Evolutionary conservation across 2,888 invertebrate species (phyloP).

Genomic region (Apamea epomidion): DNA sequence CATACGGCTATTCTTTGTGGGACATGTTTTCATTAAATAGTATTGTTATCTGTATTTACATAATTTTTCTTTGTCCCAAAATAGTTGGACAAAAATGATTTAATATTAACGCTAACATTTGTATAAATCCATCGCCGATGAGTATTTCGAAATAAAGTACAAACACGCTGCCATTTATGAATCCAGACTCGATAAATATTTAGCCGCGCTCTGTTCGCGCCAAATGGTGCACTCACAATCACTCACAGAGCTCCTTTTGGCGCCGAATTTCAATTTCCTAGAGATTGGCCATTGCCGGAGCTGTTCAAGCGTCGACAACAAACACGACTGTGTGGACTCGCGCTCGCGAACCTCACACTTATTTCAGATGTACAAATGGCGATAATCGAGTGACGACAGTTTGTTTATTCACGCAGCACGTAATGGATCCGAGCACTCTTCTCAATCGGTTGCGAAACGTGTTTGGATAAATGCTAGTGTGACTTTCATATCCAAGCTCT

Average conservation of each 20-base stretch:
- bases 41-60: constrained; percentile 40
- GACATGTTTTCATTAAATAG: constrained; percentile 28
- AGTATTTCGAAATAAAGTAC: constrained; percentile 53
- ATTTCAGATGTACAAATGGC: constrained; percentile 68
- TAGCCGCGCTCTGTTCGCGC: constrained; percentile 77
- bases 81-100: constrained; percentile 7
- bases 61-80: constrained; percentile 27
- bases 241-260: constrained; percentile 81
- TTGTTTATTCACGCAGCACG: constrained; percentile 82
- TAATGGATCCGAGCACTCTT: constrained; percentile 87
- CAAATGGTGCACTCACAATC: constrained; percentile 81
- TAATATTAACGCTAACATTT: constrained; percentile 34
- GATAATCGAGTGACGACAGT: constrained; percentile 76
- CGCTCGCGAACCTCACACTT: constrained; percentile 51
- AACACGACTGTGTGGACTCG: constrained; percentile 66
- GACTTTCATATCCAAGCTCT: constrained; percentile 84
- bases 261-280: constrained; percentile 87
- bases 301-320: constrained; percentile 75
- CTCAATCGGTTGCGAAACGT: constrained; percentile 86
- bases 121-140: constrained; percentile 36
- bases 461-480: constrained; percentile 86
- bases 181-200: constrained; percentile 82
- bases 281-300: constrained; percentile 80
- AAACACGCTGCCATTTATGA: constrained; percentile 75
- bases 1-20: constrained; percentile 4